Percentiles rank a stretch among this genome's conserved stretches.
Conservation (phyloP, 2,113 vertebrate genomes). For the Saccopteryx leptura region DNA sequence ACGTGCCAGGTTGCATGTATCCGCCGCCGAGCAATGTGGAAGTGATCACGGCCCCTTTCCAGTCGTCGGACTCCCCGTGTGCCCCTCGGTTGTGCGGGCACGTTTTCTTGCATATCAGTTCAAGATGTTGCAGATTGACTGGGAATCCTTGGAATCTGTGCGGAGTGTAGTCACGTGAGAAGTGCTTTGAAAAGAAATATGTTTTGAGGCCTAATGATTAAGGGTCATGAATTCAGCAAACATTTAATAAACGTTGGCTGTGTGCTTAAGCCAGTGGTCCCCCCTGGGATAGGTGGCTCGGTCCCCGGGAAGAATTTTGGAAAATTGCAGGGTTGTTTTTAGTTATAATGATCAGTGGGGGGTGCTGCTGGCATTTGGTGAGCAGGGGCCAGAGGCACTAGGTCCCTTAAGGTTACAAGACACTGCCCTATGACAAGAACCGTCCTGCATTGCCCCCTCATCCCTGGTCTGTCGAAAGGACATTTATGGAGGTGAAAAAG, state of each 20-base stretch:
- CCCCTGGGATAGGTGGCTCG: not conserved
- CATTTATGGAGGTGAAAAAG: constrained; percentile 36
- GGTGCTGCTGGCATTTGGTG: not conserved
- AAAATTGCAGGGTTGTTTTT: constrained; percentile 25
- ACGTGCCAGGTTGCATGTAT: constrained; percentile 63
- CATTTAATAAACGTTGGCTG: constrained; percentile 48
- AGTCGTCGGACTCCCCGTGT: constrained; percentile 36
- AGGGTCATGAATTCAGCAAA: constrained; percentile 63
- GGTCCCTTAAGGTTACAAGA: not conserved
- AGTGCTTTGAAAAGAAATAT: constrained; percentile 66
- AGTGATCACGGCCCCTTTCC: constrained; percentile 71
- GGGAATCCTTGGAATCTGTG: constrained; percentile 70
- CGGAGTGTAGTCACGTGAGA: constrained; percentile 37
- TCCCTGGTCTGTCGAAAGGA: not conserved
- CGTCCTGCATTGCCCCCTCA: fast-evolving
- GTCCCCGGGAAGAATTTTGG: constrained; percentile 30
- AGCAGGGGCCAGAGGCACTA: not conserved
- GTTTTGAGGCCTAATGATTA: constrained; percentile 65
- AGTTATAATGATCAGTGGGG: not conserved
- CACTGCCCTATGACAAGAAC: not conserved
- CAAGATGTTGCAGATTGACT: constrained; percentile 70
- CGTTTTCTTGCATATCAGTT: constrained; percentile 54
- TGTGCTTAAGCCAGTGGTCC: constrained; percentile 39
- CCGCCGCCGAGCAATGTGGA: constrained; percentile 69
- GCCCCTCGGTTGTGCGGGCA: constrained; percentile 58